phyloP scores from a whole-genome alignment of 2,888 invertebrate species.

The Cataglyphis cursor region DNA sequence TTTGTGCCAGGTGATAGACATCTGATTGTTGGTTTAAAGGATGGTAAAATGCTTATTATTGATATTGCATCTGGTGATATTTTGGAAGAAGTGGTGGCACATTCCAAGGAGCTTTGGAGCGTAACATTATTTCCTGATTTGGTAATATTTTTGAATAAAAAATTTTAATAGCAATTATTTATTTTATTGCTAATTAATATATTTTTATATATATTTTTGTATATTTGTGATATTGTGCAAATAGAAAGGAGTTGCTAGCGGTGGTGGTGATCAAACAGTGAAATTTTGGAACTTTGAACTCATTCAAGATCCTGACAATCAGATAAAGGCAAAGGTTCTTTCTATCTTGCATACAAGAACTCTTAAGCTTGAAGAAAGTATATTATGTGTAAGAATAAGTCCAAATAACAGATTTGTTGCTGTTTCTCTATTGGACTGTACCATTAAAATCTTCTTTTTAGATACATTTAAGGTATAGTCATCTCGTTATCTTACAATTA shows the following conservation, averaged over 20 bases:
- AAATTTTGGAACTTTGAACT: slow-evolving; percentile 98
- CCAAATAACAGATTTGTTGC: slow-evolving; percentile 96
- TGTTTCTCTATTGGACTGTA: slow-evolving; percentile 96
- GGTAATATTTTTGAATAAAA: slow-evolving; percentile 87
- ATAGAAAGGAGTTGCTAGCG: slow-evolving; percentile 92
- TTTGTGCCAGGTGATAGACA: slow-evolving; percentile 97
- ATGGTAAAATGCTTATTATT: slow-evolving; percentile 93
- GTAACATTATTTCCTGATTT: slow-evolving; percentile 93
- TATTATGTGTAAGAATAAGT: slow-evolving; percentile 94
- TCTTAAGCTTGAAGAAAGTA: slow-evolving; percentile 95
- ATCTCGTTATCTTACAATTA: not conserved
- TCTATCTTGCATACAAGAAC: slow-evolving; percentile 94
- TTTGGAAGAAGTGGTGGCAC: slow-evolving; percentile 94
- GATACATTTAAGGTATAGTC: slow-evolving; percentile 95
- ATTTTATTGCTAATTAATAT: slow-evolving; percentile 16
- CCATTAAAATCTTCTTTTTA: slow-evolving; percentile 97
- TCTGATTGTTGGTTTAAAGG: slow-evolving; percentile 94
- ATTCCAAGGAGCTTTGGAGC: slow-evolving; percentile 93
- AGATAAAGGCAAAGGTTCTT: slow-evolving; percentile 90
- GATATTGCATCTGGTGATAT: slow-evolving; percentile 94
- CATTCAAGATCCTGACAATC: slow-evolving; percentile 90
- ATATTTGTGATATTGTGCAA: slow-evolving; percentile 9
- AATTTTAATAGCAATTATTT: slow-evolving; percentile 40
- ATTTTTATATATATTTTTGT: slow-evolving; percentile 7
- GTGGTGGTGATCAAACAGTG: slow-evolving; percentile 95